Evolutionary conservation across 2,113 vertebrate genomes (phyloP).

Genomic region (Pachypanchax playfairii): DNA sequence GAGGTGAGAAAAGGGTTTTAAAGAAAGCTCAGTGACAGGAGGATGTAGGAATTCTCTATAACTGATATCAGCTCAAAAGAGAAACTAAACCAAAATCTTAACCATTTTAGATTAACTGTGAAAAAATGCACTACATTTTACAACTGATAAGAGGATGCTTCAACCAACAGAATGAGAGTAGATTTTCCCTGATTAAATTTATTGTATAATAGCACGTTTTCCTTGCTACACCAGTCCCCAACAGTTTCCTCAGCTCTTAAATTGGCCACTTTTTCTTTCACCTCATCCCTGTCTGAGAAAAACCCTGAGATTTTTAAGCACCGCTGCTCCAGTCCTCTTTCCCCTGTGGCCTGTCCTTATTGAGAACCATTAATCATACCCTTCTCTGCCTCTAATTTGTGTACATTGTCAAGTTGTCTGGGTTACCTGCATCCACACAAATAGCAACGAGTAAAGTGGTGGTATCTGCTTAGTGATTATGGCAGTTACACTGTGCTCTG

Average conservation of each 20-base stretch:
- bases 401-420: slow-evolving; percentile 65
- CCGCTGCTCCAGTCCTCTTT: slow-evolving; percentile 29
- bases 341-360: slow-evolving; percentile 65
- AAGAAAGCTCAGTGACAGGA: slow-evolving; percentile 22
- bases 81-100: not conserved
- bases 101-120: not conserved
- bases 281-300: slow-evolving; percentile 16
- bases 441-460: slow-evolving; percentile 72
- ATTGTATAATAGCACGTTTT: not conserved
- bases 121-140: not conserved
- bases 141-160: not conserved
- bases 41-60: slow-evolving; percentile 12
- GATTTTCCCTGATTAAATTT: not conserved
- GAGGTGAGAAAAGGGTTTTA: slow-evolving; percentile 50
- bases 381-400: slow-evolving; percentile 58
- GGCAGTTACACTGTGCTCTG: slow-evolving; percentile 22
- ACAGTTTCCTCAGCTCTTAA: slow-evolving; percentile 12
- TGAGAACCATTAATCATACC: slow-evolving; percentile 72
- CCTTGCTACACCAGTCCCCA: not conserved
- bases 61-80: not conserved
- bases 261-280: slow-evolving; percentile 6
- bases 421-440: slow-evolving; percentile 59
- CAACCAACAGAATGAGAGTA: not conserved
- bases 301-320: slow-evolving; percentile 46
- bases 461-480: slow-evolving; percentile 68